Conservation (phyloP, 1,140 invertebrate species). For the Thaumetopoea pityocampa region DNA sequence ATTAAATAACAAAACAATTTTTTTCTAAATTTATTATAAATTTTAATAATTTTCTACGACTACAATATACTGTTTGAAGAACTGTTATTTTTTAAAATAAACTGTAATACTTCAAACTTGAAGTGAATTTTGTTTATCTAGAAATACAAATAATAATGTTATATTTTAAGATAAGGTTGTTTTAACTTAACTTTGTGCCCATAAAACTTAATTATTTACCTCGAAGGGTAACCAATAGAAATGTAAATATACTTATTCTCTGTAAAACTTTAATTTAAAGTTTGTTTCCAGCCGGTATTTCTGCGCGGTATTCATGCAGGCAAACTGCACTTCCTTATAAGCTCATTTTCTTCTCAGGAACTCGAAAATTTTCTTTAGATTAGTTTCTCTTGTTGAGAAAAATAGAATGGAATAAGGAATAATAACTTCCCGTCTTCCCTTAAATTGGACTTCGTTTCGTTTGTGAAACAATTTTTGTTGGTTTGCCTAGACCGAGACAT, state of each 20-base stretch:
- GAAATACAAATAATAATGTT: no score
- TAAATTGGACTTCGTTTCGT: conserved; percentile 59
- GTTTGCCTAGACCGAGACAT: conserved; percentile 34
- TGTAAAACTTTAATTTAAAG: conserved; percentile 69
- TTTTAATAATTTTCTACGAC: no score
- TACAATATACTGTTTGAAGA: no score
- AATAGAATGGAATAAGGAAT: conserved; percentile 64
- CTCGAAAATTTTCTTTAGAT: conserved; percentile 74
- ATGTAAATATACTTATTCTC: conserved; percentile 49
- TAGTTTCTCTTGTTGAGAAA: conserved; percentile 74
- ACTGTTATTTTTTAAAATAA: no score
- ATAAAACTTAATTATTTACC: conserved; percentile 41
- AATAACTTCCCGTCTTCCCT: conserved; percentile 60
- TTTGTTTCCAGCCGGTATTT: conserved; percentile 60
- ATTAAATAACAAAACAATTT: no score
- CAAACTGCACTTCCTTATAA: conserved; percentile 72
- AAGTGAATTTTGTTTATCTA: no score
- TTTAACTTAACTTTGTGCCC: conserved; percentile 21
- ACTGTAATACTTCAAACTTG: no score
- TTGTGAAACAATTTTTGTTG: conserved; percentile 43
- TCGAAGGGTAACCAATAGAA: conserved; percentile 25
- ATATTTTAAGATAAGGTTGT: no score
- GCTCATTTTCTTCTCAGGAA: conserved; percentile 70
- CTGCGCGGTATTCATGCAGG: conserved; percentile 58
- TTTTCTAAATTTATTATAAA: no score